phyloP scores from a whole-genome alignment of 1,140 invertebrate genomes.

The Ceratitis capitata region DNA sequence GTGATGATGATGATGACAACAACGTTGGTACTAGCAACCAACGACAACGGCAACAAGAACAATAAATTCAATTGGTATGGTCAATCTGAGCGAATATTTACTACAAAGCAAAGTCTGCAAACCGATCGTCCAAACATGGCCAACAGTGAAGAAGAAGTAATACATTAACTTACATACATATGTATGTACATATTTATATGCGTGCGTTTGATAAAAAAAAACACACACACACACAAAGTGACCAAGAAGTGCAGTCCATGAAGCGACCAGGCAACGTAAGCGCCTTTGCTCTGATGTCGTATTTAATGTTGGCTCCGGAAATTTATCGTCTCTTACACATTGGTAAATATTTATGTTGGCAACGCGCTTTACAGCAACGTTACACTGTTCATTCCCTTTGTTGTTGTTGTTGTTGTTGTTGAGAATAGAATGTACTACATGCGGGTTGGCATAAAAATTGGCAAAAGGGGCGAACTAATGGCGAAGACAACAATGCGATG shows the following conservation, averaged over 20 bases:
- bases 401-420: conserved; percentile 26
- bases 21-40: not conserved
- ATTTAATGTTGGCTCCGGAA: conserved; percentile 4
- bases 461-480: conserved; percentile 4
- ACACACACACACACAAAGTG: too few relatives aligned
- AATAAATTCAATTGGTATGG: conserved; percentile 15
- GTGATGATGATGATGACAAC: not conserved
- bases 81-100: conserved; percentile 19
- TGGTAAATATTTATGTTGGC: conserved; percentile 40
- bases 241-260: conserved; percentile 3
- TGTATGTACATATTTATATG: not conserved
- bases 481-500: conserved; percentile 3
- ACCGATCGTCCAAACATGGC: conserved; percentile 10
- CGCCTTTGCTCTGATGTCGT: not conserved
- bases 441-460: conserved; percentile 18
- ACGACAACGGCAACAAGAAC: too few relatives aligned
- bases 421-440: conserved; percentile 14
- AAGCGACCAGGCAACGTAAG: not conserved
- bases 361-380: not conserved
- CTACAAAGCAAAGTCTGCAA: conserved; percentile 23
- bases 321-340: conserved; percentile 32
- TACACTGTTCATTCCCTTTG: too few relatives aligned
- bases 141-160: not conserved
- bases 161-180: not conserved
- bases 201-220: not conserved